A percentile compares a stretch with the other conserved stretches of the same genome.
Conservation (phyloP, 2,113 vertebrate species). For the Myotis davidii region DNA sequence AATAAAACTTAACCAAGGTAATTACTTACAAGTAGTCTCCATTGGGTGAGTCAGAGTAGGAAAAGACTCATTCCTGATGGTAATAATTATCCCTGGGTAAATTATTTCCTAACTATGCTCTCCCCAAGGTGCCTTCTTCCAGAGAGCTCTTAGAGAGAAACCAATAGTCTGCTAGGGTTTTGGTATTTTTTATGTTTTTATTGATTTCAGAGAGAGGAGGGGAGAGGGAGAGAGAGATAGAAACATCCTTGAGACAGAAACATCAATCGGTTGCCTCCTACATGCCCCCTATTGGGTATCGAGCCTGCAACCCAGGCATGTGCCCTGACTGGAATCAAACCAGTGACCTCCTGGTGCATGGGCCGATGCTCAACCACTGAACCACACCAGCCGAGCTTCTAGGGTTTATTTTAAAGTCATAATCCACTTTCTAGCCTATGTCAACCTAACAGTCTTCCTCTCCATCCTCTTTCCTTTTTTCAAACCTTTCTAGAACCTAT, state of each 20-base stretch:
- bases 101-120: slow-evolving; percentile 69
- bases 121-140: slow-evolving; percentile 53
- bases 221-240: too few relatives aligned
- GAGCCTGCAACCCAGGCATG: too few relatives aligned
- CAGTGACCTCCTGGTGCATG: too few relatives aligned
- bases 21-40: slow-evolving; percentile 69
- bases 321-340: too few relatives aligned
- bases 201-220: too few relatives aligned
- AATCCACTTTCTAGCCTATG: slow-evolving; percentile 19
- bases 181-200: slow-evolving; percentile 9
- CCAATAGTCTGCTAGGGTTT: slow-evolving; percentile 14
- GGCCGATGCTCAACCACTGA: too few relatives aligned
- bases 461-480: background rate
- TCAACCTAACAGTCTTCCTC: background rate
- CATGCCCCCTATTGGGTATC: too few relatives aligned
- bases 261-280: too few relatives aligned
- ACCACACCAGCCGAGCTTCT: background rate
- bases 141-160: slow-evolving; percentile 50
- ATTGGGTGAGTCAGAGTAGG: slow-evolving; percentile 32
- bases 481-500: background rate
- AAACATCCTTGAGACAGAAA: too few relatives aligned
- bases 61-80: slow-evolving; percentile 61
- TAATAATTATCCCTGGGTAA: slow-evolving; percentile 71
- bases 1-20: slow-evolving; percentile 78
- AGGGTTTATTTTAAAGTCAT: slow-evolving; percentile 71